phyloP scores from a whole-genome alignment of 2,888 invertebrate species.

The Nipponacmea schrenckii region DNA sequence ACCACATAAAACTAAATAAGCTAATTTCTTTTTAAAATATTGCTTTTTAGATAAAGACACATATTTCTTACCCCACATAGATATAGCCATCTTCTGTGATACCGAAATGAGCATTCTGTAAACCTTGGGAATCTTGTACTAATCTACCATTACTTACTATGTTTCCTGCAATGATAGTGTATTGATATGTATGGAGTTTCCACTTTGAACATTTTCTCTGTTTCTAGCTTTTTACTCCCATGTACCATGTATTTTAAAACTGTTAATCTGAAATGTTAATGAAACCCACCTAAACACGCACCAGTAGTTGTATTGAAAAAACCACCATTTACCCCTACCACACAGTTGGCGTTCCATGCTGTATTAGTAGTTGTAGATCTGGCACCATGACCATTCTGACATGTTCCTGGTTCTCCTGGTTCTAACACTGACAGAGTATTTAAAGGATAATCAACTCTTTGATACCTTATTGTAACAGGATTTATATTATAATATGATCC shows the following conservation, averaged over 20 bases:
- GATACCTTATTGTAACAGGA: constrained; percentile 37
- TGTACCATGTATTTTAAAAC: too few species aligned
- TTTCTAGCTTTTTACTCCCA: too few species aligned
- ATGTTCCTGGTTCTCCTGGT: constrained; percentile 57
- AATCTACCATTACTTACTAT: constrained; percentile 61
- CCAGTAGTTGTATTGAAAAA: constrained; percentile 64
- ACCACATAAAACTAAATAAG: too few species aligned
- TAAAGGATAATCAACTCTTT: constrained; percentile 56
- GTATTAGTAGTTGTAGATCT: constrained; percentile 55
- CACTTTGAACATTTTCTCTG: too few species aligned
- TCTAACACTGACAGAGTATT: constrained; percentile 64
- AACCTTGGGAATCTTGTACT: constrained; percentile 61
- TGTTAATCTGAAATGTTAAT: too few species aligned
- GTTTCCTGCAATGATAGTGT: constrained; percentile 54
- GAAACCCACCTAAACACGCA: constrained; percentile 57
- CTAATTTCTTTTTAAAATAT: too few species aligned
- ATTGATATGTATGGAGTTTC: not conserved
- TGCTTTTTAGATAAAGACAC: too few species aligned
- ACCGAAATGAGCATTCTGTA: constrained; percentile 68
- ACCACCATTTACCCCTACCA: constrained; percentile 67
- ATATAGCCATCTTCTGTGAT: constrained; percentile 62
- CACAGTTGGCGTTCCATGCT: constrained; percentile 50
- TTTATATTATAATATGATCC: constrained; percentile 28
- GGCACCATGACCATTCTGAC: constrained; percentile 41
- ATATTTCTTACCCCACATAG: constrained; percentile 61